These are phyloP conservation scores for Epizoanthus illoricatus DNA, from an alignment of 92 coral and sea anemone genomes.

Conservation along the genomic window DNA sequence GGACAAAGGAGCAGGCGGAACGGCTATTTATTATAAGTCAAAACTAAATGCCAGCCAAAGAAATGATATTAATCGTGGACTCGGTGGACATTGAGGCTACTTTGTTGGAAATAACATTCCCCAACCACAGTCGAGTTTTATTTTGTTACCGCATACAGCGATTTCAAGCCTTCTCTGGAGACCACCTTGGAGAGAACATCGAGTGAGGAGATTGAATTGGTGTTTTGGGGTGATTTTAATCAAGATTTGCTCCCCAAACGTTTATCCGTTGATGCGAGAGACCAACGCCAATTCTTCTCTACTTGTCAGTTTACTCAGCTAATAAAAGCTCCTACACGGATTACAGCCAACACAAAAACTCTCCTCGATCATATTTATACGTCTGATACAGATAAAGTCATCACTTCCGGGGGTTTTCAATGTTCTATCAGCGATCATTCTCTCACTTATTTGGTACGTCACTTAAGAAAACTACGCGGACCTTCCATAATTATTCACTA, in stretches of 20 bases:
- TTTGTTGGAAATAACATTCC: slow-evolving; percentile 28
- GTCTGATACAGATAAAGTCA: slow-evolving; percentile 4
- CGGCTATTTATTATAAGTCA: slow-evolving; percentile 34
- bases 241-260: slow-evolving; percentile 26
- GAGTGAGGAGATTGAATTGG: not conserved
- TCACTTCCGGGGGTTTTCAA: slow-evolving; percentile 26
- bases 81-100: slow-evolving; percentile 37
- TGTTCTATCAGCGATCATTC: slow-evolving; percentile 41
- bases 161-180: slow-evolving; percentile 34
- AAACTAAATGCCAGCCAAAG: slow-evolving; percentile 16
- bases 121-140: slow-evolving; percentile 31
- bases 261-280: slow-evolving; percentile 26
- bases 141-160: slow-evolving; percentile 24
- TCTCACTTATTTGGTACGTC: slow-evolving; percentile 33
- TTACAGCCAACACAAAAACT: not conserved
- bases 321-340: slow-evolving; percentile 25
- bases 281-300: slow-evolving; percentile 12
- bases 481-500: slow-evolving; percentile 8
- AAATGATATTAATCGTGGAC: slow-evolving; percentile 7
- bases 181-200: slow-evolving; percentile 25
- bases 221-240: slow-evolving; percentile 10
- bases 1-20: not conserved
- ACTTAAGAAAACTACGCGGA: slow-evolving; percentile 20
- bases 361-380: slow-evolving; percentile 24
- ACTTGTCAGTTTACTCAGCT: slow-evolving; percentile 37